Percentiles rank a stretch among this genome's conserved stretches.
phyloP scores from a whole-genome alignment of 2,888 invertebrate genomes.

The Drosophila pegasa region DNA sequence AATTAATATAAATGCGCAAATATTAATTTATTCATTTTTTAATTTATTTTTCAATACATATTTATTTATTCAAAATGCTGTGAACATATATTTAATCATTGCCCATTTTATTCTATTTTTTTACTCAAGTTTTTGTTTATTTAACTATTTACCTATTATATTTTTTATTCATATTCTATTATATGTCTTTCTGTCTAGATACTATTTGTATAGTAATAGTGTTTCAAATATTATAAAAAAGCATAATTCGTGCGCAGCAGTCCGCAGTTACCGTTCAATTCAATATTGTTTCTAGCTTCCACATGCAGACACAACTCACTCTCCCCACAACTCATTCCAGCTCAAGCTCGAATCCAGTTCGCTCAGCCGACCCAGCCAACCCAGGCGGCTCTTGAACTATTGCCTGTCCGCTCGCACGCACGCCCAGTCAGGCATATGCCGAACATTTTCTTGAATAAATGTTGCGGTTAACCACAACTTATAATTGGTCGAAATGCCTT shows the following conservation, averaged over 20 bases:
- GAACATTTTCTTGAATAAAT: slow-evolving; percentile 83
- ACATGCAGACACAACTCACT: slow-evolving; percentile 11
- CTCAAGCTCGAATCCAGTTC: slow-evolving; percentile 15
- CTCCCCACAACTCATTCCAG: neutral
- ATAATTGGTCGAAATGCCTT: slow-evolving; percentile 84
- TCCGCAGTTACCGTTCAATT: neutral
- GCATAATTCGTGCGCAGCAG: neutral
- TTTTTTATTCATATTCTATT: too few species aligned
- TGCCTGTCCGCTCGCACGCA: slow-evolving; percentile 57
- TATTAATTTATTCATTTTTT: too few species aligned
- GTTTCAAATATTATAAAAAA: too few species aligned
- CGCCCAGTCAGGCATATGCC: slow-evolving; percentile 49
- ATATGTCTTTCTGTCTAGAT: too few species aligned
- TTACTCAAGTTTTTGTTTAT: too few species aligned
- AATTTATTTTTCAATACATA: too few species aligned
- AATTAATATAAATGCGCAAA: too few species aligned
- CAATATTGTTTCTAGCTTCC: slow-evolving; percentile 6
- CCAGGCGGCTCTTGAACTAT: slow-evolving; percentile 5
- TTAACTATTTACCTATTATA: too few species aligned
- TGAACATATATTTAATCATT: too few species aligned
- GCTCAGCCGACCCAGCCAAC: slow-evolving; percentile 18
- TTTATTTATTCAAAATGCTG: too few species aligned
- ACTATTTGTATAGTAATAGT: too few species aligned
- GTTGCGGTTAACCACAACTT: slow-evolving; percentile 85
- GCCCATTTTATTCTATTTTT: too few species aligned